Percentiles rank a stretch among this genome's conserved stretches.
Evolutionary conservation across 2,888 invertebrate species (phyloP).

Genomic region (Ischnus inquisitorius): DNA sequence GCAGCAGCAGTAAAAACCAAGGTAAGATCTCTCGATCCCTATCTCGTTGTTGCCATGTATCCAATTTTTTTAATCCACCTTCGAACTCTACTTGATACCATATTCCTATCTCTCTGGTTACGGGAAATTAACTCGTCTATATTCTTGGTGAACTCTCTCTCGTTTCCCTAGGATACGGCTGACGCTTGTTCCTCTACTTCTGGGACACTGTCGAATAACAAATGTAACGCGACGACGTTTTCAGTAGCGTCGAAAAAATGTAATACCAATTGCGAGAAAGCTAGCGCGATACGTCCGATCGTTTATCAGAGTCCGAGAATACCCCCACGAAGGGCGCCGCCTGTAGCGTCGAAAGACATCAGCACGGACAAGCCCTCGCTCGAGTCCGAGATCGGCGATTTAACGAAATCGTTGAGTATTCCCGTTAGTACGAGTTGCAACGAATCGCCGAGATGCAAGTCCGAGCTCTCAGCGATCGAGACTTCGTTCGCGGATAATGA

Average conservation of each 20-base stretch:
- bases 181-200: conserved; percentile 78
- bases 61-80: not conserved
- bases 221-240: conserved; percentile 76
- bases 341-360: conserved; percentile 67
- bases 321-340: conserved; percentile 79
- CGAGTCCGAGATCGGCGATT: not conserved
- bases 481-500: not conserved
- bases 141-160: conserved; percentile 76
- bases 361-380: not conserved
- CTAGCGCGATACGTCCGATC: conserved; percentile 74
- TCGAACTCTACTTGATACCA: not conserved
- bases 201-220: conserved; percentile 82
- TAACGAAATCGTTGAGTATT: not conserved
- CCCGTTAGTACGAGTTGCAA: conserved; percentile 9
- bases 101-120: conserved; percentile 71
- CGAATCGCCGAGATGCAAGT: not conserved
- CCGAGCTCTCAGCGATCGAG: not conserved
- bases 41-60: not conserved
- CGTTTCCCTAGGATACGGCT: conserved; percentile 84
- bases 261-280: conserved; percentile 54
- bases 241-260: conserved; percentile 76
- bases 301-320: conserved; percentile 82
- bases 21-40: conserved; percentile 75
- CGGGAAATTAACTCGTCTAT: conserved; percentile 71
- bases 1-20: conserved; percentile 79